These are phyloP conservation scores for Oasisia sp. DNA, from an alignment of 2,888 invertebrate genomes.

Conservation along the genomic window DNA sequence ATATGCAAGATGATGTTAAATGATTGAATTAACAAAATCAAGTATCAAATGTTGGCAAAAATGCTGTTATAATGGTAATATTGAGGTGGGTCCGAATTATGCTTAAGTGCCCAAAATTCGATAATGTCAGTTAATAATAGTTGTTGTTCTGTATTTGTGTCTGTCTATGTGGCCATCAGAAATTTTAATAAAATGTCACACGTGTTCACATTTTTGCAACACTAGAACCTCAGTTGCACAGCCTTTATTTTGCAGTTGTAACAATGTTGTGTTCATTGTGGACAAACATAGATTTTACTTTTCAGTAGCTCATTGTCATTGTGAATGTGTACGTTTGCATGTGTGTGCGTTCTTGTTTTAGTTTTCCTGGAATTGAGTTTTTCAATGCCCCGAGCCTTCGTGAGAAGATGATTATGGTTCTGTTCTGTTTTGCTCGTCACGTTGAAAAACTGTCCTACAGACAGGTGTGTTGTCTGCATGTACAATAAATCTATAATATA, in stretches of 20 bases:
- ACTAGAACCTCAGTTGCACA: background rate
- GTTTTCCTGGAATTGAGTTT: conserved; percentile 83
- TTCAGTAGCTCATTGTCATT: too few species aligned
- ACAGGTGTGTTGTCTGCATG: conserved; percentile 69
- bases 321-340: background rate
- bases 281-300: too few species aligned
- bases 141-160: background rate
- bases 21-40: too few species aligned
- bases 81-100: too few species aligned
- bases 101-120: too few species aligned
- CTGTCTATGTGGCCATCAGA: background rate
- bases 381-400: conserved; percentile 78
- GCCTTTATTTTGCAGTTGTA: background rate
- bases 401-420: conserved; percentile 76
- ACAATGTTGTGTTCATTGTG: background rate
- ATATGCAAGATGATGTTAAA: too few species aligned
- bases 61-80: too few species aligned
- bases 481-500: background rate
- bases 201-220: background rate
- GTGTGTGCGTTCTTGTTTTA: conserved; percentile 48
- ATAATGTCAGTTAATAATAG: too few species aligned
- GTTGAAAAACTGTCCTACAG: conserved; percentile 79
- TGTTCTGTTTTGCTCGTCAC: conserved; percentile 73
- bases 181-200: background rate
- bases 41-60: too few species aligned